Evolutionary conservation across 1,140 invertebrate species (phyloP).

Genomic region (Tetraneura akinire): DNA sequence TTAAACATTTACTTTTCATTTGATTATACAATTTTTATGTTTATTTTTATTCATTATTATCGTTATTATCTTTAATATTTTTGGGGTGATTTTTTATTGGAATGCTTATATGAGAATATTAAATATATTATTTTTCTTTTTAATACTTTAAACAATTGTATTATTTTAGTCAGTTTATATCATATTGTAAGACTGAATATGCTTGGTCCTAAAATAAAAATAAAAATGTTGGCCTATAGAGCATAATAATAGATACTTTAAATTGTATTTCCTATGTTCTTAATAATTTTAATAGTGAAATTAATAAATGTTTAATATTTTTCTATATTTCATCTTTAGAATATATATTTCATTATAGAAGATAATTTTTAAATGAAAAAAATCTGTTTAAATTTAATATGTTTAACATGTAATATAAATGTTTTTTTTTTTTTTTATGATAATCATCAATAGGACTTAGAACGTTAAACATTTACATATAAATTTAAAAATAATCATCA

Average conservation of each 20-base stretch:
- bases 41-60: background rate
- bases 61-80: background rate
- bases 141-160: constrained; percentile 2
- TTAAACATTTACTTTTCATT: background rate
- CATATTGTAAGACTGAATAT: constrained; percentile 37
- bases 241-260: background rate
- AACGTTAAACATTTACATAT: no score
- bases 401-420: no score
- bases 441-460: no score
- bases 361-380: no score
- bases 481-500: no score
- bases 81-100: constrained; percentile 2
- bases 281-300: background rate
- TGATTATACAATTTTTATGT: background rate
- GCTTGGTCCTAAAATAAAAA: background rate
- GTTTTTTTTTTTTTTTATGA: no score
- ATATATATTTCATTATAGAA: no score
- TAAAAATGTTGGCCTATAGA: background rate
- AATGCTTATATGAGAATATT: constrained; percentile 7
- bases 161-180: constrained; percentile 23
- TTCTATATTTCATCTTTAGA: background rate
- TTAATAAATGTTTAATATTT: background rate
- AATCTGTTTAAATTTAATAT: no score
- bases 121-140: background rate
- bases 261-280: background rate